Percentiles rank a stretch among this genome's conserved stretches.
Conservation (phyloP, 2,113 vertebrate species). For the Mungos mungo region DNA sequence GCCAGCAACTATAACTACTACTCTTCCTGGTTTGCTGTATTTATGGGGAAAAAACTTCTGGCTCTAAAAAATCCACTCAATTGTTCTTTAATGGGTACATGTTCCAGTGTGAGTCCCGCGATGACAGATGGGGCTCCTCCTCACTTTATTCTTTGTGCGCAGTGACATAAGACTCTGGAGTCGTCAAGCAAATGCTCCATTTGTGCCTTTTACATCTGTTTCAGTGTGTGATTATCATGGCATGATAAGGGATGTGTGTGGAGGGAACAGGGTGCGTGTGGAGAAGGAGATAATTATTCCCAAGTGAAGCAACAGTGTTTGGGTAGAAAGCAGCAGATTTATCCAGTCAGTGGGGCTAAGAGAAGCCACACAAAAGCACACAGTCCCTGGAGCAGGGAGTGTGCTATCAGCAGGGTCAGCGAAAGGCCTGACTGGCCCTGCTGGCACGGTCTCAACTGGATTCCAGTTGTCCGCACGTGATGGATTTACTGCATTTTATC, state of each 20-base stretch:
- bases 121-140: not conserved
- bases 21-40: not conserved
- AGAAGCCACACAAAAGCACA: not conserved
- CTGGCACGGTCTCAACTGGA: not conserved
- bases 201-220: not conserved
- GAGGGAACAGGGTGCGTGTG: not conserved
- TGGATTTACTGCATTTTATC: not conserved
- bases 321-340: not conserved
- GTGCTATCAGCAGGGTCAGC: rapidly evolving
- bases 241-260: not conserved
- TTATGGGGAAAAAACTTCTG: not conserved
- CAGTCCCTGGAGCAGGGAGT: not conserved
- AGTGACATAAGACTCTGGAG: not conserved
- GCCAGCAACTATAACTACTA: not conserved
- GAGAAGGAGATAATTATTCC: not conserved
- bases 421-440: rapidly evolving
- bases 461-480: not conserved
- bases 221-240: not conserved
- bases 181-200: not conserved
- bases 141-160: not conserved
- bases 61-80: not conserved
- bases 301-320: not conserved
- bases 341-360: not conserved
- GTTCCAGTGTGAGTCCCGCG: not conserved
- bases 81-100: slow-evolving; percentile 12